phyloP scores from a whole-genome alignment of 2,113 vertebrate species.

The Boleophthalmus pectinirostris region DNA sequence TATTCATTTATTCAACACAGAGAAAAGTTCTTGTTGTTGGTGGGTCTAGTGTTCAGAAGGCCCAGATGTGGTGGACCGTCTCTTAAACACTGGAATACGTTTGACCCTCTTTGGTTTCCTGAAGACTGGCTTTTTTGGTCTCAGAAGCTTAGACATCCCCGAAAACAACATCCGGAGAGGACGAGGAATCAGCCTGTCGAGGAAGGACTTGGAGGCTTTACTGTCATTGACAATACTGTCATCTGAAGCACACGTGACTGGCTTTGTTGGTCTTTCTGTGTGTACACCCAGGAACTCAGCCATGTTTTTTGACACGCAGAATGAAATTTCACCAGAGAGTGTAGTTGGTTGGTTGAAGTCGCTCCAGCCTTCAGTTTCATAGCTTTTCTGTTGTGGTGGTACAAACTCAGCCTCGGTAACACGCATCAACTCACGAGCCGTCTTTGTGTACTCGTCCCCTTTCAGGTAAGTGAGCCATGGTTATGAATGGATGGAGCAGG shows the following conservation, averaged over 20 bases:
- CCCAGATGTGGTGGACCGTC: neutral
- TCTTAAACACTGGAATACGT: neutral
- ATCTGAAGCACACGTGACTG: too few species aligned
- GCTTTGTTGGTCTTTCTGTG: too few species aligned
- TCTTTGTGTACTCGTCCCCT: neutral
- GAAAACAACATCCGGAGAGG: neutral
- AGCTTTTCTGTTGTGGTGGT: too few species aligned
- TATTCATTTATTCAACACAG: too few species aligned
- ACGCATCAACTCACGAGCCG: neutral
- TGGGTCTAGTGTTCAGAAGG: neutral
- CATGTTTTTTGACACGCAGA: too few species aligned
- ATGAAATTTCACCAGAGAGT: too few species aligned
- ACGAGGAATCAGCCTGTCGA: neutral
- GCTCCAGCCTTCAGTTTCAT: neutral
- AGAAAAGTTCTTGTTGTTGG: neutral
- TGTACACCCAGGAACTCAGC: too few species aligned
- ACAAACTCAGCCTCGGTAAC: neutral
- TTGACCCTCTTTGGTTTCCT: neutral
- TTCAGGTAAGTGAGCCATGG: neutral
- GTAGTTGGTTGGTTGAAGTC: too few species aligned
- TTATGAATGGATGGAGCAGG: neutral
- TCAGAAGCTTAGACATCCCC: neutral
- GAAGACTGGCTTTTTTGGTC: neutral
- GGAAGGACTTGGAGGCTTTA: neutral
- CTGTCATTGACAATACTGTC: too few species aligned